phyloP scores from a whole-genome alignment of 2,797 vertebrate genomes.

The Fratercula arctica region DNA sequence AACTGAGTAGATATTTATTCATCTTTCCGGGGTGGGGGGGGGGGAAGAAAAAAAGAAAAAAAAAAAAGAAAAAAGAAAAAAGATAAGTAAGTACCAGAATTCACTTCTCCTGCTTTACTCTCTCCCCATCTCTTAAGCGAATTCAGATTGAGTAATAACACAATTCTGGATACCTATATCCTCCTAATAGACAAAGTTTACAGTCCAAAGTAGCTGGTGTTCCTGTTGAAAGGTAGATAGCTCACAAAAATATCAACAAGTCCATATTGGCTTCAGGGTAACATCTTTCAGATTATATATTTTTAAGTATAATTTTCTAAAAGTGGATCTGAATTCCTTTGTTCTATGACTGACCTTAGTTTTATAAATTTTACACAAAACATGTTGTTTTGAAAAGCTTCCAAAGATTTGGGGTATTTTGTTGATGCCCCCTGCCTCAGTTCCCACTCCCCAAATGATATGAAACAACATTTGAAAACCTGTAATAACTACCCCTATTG shows the following conservation, averaged over 20 bases:
- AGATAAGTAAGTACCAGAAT: background rate
- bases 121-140: background rate
- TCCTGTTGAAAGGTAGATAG: background rate
- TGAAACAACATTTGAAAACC: background rate
- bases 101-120: background rate
- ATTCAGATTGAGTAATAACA: background rate
- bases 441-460: accelerated
- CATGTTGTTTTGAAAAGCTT: background rate
- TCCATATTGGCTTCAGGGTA: background rate
- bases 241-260: background rate
- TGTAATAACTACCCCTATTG: background rate
- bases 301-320: background rate
- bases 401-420: accelerated
- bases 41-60: background rate
- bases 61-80: background rate
- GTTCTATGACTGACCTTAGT: background rate
- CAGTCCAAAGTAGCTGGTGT: background rate
- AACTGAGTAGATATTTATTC: background rate
- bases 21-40: no score
- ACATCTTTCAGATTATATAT: background rate
- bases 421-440: accelerated
- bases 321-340: background rate
- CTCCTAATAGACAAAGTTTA: background rate
- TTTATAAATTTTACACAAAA: background rate
- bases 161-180: background rate